Conservation (phyloP, 2,888 invertebrate species). For the Eupeodes latifasciatus region DNA sequence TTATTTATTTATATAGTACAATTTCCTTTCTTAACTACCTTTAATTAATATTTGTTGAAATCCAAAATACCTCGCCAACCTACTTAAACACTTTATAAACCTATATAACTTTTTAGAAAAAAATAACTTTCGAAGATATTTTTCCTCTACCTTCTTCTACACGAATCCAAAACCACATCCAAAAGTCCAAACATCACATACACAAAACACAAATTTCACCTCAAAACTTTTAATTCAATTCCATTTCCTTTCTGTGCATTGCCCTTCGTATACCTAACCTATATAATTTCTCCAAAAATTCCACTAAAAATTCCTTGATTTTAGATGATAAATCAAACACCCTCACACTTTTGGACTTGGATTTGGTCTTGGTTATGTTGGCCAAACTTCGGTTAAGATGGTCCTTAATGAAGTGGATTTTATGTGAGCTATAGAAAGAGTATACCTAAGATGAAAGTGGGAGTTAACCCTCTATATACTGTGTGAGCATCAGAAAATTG, state of each 20-base stretch:
- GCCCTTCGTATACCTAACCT: not conserved
- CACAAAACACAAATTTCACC: slow-evolving; percentile 18
- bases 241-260: not conserved
- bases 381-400: slow-evolving; percentile 58
- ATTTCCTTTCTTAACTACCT: slow-evolving; percentile 5
- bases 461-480: not conserved
- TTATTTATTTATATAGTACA: no score
- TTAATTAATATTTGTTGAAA: slow-evolving; percentile 17
- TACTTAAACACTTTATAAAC: not conserved
- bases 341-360: slow-evolving; percentile 8
- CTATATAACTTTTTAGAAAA: not conserved
- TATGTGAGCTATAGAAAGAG: slow-evolving; percentile 8
- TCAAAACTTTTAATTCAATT: slow-evolving; percentile 42
- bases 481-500: not conserved
- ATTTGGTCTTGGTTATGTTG: not conserved
- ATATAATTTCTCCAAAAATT: slow-evolving; percentile 1
- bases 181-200: not conserved
- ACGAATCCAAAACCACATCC: no score
- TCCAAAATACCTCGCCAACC: not conserved
- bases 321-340: slow-evolving; percentile 66
- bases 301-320: slow-evolving; percentile 29
- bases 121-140: not conserved
- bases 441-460: not conserved
- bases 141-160: not conserved
- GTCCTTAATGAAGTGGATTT: slow-evolving; percentile 70